Conservation (phyloP, 2,113 vertebrate genomes). For the Psammodynastes pulverulentus region DNA sequence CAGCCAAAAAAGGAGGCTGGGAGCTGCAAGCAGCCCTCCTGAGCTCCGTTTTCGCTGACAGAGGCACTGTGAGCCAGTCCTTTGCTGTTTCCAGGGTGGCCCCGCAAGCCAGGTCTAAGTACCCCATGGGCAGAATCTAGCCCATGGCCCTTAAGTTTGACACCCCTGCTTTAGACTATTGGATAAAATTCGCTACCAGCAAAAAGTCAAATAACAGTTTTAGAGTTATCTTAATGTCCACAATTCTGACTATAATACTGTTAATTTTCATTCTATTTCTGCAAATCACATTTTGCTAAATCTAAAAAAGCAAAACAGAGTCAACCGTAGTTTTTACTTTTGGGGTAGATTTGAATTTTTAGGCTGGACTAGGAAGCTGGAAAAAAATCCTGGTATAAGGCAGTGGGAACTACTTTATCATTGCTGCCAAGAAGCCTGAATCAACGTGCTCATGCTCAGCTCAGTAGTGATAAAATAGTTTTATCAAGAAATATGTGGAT, state of each 20-base stretch:
- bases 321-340: not conserved
- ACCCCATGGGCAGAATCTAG: too few relatives aligned
- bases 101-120: too few relatives aligned
- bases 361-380: not conserved
- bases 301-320: not conserved
- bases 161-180: too few relatives aligned
- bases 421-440: not conserved
- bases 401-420: not conserved
- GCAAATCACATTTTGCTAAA: not conserved
- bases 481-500: not conserved
- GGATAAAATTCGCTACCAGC: not conserved
- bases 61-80: too few relatives aligned
- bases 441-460: not conserved
- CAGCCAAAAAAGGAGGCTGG: too few relatives aligned
- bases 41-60: too few relatives aligned
- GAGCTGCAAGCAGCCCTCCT: too few relatives aligned
- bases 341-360: not conserved
- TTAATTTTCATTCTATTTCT: not conserved
- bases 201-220: not conserved
- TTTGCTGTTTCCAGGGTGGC: too few relatives aligned
- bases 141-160: too few relatives aligned
- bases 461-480: not conserved
- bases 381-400: not conserved
- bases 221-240: not conserved
- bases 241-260: not conserved